phyloP scores from a whole-genome alignment of 2,888 invertebrate species.

The Phytoseiulus persimilis region DNA sequence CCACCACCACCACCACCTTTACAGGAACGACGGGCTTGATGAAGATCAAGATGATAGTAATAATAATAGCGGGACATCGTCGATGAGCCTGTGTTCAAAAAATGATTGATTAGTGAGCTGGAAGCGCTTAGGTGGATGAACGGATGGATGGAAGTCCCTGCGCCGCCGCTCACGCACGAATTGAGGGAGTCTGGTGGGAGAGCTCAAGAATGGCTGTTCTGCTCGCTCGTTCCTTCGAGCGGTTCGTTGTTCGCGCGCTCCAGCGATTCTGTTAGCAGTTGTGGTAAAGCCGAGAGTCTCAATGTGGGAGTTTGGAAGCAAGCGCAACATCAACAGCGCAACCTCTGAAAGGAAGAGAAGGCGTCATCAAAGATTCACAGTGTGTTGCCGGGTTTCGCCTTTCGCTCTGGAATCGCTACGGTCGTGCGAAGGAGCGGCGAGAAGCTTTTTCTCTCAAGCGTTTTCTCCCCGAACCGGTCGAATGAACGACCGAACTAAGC shows the following conservation, averaged over 20 bases:
- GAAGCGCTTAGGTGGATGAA: background rate
- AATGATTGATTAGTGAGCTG: background rate
- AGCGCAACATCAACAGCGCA: background rate
- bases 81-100: background rate
- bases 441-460: background rate
- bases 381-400: background rate
- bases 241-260: background rate
- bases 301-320: background rate
- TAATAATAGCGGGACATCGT: background rate
- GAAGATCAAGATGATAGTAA: background rate
- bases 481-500: background rate
- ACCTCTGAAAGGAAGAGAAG: background rate
- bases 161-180: background rate
- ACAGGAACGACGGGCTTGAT: background rate
- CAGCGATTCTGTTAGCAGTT: background rate
- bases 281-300: background rate
- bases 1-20: background rate
- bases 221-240: background rate
- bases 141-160: background rate
- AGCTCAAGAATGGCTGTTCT: background rate
- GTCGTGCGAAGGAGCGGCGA: background rate
- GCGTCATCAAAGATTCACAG: background rate
- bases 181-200: background rate
- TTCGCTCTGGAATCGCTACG: background rate
- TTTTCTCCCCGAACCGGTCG: background rate